Evolutionary conservation across 2,113 vertebrate genomes (phyloP), one percentile per base, ranked within the genome.

Genomic region (Oenanthe oenanthe): DNA sequence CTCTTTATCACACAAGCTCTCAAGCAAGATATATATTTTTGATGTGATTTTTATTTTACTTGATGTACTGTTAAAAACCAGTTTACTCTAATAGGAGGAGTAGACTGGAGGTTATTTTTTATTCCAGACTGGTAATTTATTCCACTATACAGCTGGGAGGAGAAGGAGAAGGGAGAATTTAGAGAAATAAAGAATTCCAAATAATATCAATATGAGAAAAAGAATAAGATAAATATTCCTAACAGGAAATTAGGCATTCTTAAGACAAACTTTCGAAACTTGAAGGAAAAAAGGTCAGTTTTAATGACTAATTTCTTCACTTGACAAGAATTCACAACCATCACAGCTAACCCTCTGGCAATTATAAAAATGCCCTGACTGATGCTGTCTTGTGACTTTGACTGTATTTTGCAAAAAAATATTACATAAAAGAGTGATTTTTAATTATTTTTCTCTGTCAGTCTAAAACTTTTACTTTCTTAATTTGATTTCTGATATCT

Each of bases 281-380:
- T 29, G 29, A 80, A 54, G 58, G 28, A 40, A 81, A 78, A 83
- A 94, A 74, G 29, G 42, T 89, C 71, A 85, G 42, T 74, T 67
- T 76, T 82, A 92, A 73, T 62, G 87, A 91, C 16, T 76, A 89
- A 87, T 92, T 87, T 73, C 78, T 94, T 93, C 50, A 92, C 38
- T 89, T 36, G 60, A 45, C 60, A 93, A 93, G 74, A 83, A 80
- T 63, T 79, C 68, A 80, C 48, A 78, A 54, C 53, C 66, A 72
- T n/a, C 57, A 80, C 14, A 85, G 63, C 20, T 75, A 51, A 78
- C 73, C 38, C 58, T 89, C 70, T 2, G 28, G 54, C 36, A 75
- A 51, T 60, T 88, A 88, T 26, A 90, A 84, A 75, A 91, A 32
- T 65, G 54, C 48, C 62, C 63, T 38, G 12, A 85, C 29, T 67